phyloP scores from a whole-genome alignment of 2,888 invertebrate genomes.

The Epinotia demarniana region DNA sequence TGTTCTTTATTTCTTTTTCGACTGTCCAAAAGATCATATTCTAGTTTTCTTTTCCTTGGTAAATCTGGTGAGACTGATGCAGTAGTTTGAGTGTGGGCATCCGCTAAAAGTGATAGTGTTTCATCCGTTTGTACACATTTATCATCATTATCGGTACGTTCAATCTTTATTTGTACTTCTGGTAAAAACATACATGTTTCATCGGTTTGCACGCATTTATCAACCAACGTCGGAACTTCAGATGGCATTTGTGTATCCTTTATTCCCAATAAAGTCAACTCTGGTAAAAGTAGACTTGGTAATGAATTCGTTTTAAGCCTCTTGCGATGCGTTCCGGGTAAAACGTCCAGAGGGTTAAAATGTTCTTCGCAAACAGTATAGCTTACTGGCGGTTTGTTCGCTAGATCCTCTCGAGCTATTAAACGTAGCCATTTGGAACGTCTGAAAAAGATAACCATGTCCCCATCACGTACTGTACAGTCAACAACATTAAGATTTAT shows the following conservation, averaged over 20 bases:
- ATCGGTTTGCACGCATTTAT: not conserved
- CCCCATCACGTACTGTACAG: too few species aligned
- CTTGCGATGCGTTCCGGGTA: constrained; percentile 25
- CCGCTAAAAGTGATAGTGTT: not conserved
- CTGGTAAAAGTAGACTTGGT: constrained; percentile 3
- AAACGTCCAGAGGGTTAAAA: constrained; percentile 36
- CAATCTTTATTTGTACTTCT: too few species aligned
- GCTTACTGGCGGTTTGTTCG: constrained; percentile 29
- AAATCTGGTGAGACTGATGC: not conserved
- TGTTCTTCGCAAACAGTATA: constrained; percentile 45
- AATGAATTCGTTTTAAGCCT: constrained; percentile 4
- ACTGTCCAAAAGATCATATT: not conserved
- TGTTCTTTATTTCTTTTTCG: not conserved
- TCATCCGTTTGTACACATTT: not conserved
- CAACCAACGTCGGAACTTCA: not conserved
- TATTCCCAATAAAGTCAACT: not conserved
- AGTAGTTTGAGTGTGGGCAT: not conserved
- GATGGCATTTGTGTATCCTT: not conserved
- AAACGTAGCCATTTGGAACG: constrained; percentile 44
- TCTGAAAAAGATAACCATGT: constrained; percentile 31
- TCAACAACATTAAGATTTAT: too few species aligned
- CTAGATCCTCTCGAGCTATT: constrained; percentile 45
- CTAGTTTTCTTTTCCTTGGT: not conserved
- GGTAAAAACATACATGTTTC: too few species aligned
- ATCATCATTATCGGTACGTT: not conserved